Conservation (phyloP, 1,140 invertebrate species). For the Listronotus oregonensis region DNA sequence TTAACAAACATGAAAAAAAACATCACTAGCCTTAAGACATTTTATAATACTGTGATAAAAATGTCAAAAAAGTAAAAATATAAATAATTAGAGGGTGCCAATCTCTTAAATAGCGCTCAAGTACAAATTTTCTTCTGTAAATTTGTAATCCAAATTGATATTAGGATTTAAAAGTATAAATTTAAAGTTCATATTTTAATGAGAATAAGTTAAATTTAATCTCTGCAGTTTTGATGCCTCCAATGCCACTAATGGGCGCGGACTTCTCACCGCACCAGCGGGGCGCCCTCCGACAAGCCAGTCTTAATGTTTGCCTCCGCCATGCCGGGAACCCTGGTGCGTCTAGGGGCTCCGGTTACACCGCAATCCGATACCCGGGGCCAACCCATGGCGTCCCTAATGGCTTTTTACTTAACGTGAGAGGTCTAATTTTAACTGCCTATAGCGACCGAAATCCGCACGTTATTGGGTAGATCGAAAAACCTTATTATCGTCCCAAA, state of each 20-base stretch:
- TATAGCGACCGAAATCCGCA: constrained; percentile 16
- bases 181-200: too few species aligned
- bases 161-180: too few species aligned
- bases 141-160: too few species aligned
- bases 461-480: constrained; percentile 30
- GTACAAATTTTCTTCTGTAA: too few species aligned
- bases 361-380: constrained; percentile 22
- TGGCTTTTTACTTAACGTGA: constrained; percentile 37
- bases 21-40: too few species aligned
- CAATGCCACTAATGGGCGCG: constrained; percentile 5
- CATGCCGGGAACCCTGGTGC: constrained; percentile 8
- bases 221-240: too few species aligned
- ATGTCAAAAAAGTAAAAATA: too few species aligned
- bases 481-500: constrained; percentile 21
- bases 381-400: constrained; percentile 32
- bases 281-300: constrained; percentile 19
- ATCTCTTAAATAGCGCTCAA: too few species aligned
- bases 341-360: constrained; percentile 26
- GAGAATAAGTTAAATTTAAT: too few species aligned
- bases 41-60: too few species aligned
- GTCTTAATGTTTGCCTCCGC: constrained; percentile 25
- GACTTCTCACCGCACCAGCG: constrained; percentile 6
- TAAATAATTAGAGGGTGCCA: too few species aligned
- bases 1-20: too few species aligned
- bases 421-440: constrained; percentile 33